phyloP scores from a whole-genome alignment of 2,113 vertebrate species.

The Budorcas taxicolor region DNA sequence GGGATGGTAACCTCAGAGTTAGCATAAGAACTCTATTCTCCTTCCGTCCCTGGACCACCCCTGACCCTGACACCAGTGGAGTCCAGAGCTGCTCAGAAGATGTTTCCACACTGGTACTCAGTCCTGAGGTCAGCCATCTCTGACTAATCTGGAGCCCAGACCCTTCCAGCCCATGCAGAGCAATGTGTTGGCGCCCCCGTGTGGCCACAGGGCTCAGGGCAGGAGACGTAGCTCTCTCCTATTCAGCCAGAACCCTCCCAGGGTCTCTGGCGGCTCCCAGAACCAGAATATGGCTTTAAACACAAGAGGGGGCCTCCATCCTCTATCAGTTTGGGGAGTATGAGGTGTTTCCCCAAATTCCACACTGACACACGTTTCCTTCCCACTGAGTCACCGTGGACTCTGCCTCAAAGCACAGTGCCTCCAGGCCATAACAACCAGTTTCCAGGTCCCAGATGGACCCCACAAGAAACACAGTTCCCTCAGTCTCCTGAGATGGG shows the following conservation, averaged over 20 bases:
- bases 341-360: neutral
- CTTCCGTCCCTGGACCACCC: neutral
- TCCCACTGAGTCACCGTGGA: neutral
- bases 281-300: neutral
- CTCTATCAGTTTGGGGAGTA: neutral
- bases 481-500: neutral
- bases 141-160: neutral
- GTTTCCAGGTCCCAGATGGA: neutral
- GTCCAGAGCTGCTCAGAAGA: neutral
- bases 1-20: neutral
- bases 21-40: neutral
- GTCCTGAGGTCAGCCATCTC: neutral
- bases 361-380: neutral
- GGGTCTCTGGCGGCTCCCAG: neutral
- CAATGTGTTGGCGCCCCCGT: neutral
- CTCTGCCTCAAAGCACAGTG: neutral
- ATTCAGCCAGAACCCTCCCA: neutral
- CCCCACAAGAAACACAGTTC: neutral
- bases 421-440: neutral
- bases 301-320: too few relatives aligned
- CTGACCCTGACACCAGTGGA: neutral
- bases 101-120: accelerated
- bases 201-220: neutral
- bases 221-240: neutral
- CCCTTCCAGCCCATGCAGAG: neutral